These are phyloP conservation scores for Cantharis rufa DNA, from an alignment of 2,888 invertebrate species.

Conservation along the genomic window DNA sequence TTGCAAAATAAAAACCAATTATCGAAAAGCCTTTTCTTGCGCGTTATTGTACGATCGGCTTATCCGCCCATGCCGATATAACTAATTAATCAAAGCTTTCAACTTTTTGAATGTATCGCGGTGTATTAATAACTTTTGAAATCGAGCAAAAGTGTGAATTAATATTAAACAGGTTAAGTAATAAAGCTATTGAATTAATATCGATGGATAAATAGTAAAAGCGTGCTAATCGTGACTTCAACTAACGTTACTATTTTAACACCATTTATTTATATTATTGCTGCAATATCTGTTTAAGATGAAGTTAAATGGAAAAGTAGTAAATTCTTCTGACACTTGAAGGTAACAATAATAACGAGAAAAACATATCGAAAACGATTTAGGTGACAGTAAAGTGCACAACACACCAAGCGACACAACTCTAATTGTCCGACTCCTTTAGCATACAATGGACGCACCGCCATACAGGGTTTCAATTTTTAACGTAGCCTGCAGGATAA, in stretches of 20 bases:
- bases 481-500: constrained; percentile 50
- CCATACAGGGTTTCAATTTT: constrained; percentile 53
- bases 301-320: constrained; percentile 11
- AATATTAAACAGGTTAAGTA: background rate
- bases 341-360: constrained; percentile 28
- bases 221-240: background rate
- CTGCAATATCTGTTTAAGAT: background rate
- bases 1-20: background rate
- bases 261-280: background rate
- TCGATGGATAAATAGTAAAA: background rate
- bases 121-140: background rate
- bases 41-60: background rate
- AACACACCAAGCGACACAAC: constrained; percentile 43
- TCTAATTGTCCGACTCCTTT: constrained; percentile 50
- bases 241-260: background rate
- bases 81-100: background rate
- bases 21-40: background rate
- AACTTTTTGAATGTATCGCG: background rate
- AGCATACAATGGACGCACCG: constrained; percentile 51
- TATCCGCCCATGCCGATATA: background rate
- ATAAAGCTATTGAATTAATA: background rate
- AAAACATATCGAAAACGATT: constrained; percentile 35
- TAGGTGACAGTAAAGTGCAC: constrained; percentile 31
- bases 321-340: constrained; percentile 15
- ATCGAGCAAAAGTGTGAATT: background rate